Conservation (phyloP, 2,113 vertebrate species). For the Myotis davidii region DNA sequence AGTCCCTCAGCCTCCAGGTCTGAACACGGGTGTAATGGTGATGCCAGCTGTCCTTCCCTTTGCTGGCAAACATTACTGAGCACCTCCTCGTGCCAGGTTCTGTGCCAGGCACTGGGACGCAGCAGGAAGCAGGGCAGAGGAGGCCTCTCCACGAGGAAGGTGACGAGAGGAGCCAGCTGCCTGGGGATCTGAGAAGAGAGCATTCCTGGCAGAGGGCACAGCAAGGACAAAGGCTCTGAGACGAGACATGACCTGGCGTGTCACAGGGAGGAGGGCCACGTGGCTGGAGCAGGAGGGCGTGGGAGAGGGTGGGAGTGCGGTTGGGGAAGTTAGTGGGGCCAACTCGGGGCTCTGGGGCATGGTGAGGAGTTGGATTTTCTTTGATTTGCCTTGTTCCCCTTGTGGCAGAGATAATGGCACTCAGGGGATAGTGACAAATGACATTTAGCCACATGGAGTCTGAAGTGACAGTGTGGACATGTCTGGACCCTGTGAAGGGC, state of each 20-base stretch:
- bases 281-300: neutral
- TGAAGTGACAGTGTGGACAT: neutral
- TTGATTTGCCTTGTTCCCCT: neutral
- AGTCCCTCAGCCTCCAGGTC: neutral
- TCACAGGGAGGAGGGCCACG: neutral
- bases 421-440: neutral
- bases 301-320: too few species aligned
- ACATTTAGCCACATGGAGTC: neutral
- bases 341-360: neutral
- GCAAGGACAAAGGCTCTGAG: neutral
- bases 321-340: neutral
- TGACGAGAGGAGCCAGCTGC: neutral
- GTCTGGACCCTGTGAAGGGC: neutral
- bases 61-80: neutral
- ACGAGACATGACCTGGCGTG: neutral
- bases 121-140: neutral
- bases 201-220: neutral
- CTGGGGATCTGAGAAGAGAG: neutral
- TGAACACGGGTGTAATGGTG: rapidly evolving
- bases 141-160: neutral
- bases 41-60: neutral
- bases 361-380: neutral
- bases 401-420: rapidly evolving
- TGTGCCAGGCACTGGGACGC: neutral
- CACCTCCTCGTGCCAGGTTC: neutral